Conservation (phyloP, 2,113 vertebrate species). For the Protomyctophum bolini region DNA sequence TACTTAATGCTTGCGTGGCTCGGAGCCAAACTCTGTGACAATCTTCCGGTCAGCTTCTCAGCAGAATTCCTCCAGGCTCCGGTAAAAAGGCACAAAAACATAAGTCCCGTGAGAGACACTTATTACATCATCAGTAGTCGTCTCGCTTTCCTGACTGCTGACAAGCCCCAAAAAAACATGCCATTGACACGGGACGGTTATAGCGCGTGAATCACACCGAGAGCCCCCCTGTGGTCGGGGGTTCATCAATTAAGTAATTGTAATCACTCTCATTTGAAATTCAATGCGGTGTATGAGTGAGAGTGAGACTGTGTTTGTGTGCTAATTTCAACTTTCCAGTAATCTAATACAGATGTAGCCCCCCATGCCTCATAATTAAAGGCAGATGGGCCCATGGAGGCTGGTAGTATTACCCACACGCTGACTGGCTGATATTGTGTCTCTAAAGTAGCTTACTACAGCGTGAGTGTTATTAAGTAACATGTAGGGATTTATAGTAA, state of each 20-base stretch:
- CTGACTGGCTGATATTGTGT: constrained; percentile 54
- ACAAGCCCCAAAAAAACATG: constrained; percentile 51
- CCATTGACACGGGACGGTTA: constrained; percentile 50
- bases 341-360: constrained; percentile 68
- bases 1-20: constrained; percentile 53
- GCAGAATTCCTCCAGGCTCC: constrained; percentile 61
- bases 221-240: constrained; percentile 57
- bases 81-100: constrained; percentile 67
- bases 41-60: constrained; percentile 74
- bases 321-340: constrained; percentile 77
- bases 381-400: constrained; percentile 60
- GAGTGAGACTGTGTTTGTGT: constrained; percentile 70
- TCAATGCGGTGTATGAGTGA: constrained; percentile 75
- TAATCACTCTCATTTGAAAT: constrained; percentile 71
- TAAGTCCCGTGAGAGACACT: constrained; percentile 61
- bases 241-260: constrained; percentile 78
- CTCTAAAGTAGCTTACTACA: constrained; percentile 40
- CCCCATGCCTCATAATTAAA: constrained; percentile 64
- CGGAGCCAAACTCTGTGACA: constrained; percentile 59
- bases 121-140: constrained; percentile 69
- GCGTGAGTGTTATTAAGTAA: constrained; percentile 45
- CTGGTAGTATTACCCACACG: constrained; percentile 36
- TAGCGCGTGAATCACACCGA: constrained; percentile 72
- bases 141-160: constrained; percentile 42
- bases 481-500: constrained; percentile 57